Base-by-base conservation (phyloP, 2,888 invertebrate genomes). In the Philhelius pedissequus region DNA sequence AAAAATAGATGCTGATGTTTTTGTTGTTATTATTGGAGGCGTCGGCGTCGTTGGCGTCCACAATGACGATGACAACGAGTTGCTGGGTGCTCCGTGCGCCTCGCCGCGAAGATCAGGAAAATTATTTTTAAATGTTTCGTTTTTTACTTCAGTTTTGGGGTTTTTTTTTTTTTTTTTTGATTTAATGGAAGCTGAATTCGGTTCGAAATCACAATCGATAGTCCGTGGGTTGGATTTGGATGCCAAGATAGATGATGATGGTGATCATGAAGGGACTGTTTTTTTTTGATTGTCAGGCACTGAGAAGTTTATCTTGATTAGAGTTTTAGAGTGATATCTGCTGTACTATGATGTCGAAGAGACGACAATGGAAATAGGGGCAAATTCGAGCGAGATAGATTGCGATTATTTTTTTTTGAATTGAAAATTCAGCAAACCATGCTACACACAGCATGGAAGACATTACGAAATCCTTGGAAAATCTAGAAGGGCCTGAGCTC, bases 261-360 rank as follows among this genome's bases (percentile, higher is more conserved):
- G 62, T 76, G 79, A 76, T 79, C 75, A 56, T 76, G 70, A 84
- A 84, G 84, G 84, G 84, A 76, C 84, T 76, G 84, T 70, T 75
- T 79, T 83, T 82, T 56, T 68, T 83, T 78, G 74, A 78, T 78
- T 69, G 77, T 52, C 73, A 77, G 77, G 25, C 77, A 77, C 62
- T 82, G 77, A 56, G 73, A 83, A 43, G 82, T 74, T 78, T 77
- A 77, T 82, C 73, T 73, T 73, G 73, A 77, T 77, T 54, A 25
- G 22, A 58, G 35, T 75, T n/a, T 62, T 40, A 32, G 75, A 70
- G 58, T 58, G 43, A 71, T 71, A 64, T 64, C 1, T 45, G 60
- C 20, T 45, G 38, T 13, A n/a, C 13, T 9, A 3, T 70, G 40
- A 43, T 62, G 60, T 56, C 18, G 40, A 40, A 15, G 13, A 30